Evolutionary conservation across 2,113 vertebrate species (phyloP), one percentile per base, ranked within the genome.

Genomic region (Cynoglossus semilaevis): DNA sequence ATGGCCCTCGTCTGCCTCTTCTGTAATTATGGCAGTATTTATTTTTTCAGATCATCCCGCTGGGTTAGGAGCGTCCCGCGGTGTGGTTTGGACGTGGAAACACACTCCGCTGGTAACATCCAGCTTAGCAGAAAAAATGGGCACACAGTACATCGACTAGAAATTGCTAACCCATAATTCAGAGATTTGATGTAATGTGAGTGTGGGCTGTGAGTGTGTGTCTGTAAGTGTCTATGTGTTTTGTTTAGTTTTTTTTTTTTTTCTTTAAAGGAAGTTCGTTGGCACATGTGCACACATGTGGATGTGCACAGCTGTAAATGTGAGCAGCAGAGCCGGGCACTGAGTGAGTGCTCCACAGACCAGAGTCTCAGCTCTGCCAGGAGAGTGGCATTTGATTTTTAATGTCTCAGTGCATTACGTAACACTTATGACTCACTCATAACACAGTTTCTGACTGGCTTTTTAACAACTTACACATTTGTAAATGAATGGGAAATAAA

Each of bases 21-120:
- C 88, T 90, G 85, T 92, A 92, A 92, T 92, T 91, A 90, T 85
- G 88, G 88, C 74, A 83, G 86, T 89, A 91, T 91, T 91, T 92
- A 89, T 88, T 90, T 90, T 91, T 83, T 89, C 81, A 88, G 77
- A 86, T 81, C 69, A 74, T 89, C 84, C 79, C 75, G 57, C 83
- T 85, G 82, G 82, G 82, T 79, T 79, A 86, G 88, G 82, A 87
- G 79, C 67, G 66, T 82, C 85, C 85, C 81, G 67, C 67, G 68
- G 86, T 88, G 80, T 66, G 89, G 90, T 90, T 86, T 87, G 85
- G 85, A 81, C 51, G 42, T 72, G 74, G 83, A 90, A 85, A 87
- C 80, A 81, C 77, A 67, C 80, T 69, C 70, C 15, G 67, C 77
- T 81, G 79, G 55, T 80, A 78, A 79, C 83, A 75, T 83, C 58